These are phyloP conservation scores for Scatophagus argus DNA, from an alignment of 2,113 vertebrate genomes.

Conservation along the genomic window DNA sequence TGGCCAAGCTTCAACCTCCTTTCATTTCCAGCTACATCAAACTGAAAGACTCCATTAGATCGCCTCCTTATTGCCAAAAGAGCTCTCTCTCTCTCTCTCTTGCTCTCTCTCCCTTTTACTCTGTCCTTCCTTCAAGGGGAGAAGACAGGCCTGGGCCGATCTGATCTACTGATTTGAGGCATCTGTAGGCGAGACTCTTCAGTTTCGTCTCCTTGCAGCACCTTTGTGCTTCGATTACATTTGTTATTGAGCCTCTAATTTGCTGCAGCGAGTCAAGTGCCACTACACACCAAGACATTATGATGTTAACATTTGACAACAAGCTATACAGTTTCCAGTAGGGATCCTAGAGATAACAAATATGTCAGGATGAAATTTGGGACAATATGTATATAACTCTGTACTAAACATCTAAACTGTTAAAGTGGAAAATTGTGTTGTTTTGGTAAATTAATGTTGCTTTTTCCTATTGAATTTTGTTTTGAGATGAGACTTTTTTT, in stretches of 20 bases:
- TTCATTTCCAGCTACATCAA: constrained; percentile 80
- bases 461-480: not conserved
- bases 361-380: not conserved
- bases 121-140: constrained; percentile 51
- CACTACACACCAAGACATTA: constrained; percentile 39
- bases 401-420: not conserved
- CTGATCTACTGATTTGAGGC: constrained; percentile 61
- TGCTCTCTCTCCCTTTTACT: constrained; percentile 21
- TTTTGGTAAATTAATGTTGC: not conserved
- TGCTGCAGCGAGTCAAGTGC: constrained; percentile 15
- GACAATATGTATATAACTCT: not conserved
- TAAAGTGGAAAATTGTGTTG: not conserved
- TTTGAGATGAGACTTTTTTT: not conserved
- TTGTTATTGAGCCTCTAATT: constrained; percentile 26
- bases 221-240: constrained; percentile 46
- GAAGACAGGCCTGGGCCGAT: constrained; percentile 46
- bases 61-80: constrained; percentile 69
- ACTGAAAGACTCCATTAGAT: constrained; percentile 82
- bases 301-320: constrained; percentile 25
- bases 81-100: constrained; percentile 4
- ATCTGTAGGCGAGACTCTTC: constrained; percentile 56
- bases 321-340: not conserved
- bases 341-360: too few relatives aligned
- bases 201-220: constrained; percentile 35
- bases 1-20: constrained; percentile 78